These are phyloP conservation scores for Isotomurus palustris DNA, from an alignment of 2,888 invertebrate genomes.

Conservation along the genomic window DNA sequence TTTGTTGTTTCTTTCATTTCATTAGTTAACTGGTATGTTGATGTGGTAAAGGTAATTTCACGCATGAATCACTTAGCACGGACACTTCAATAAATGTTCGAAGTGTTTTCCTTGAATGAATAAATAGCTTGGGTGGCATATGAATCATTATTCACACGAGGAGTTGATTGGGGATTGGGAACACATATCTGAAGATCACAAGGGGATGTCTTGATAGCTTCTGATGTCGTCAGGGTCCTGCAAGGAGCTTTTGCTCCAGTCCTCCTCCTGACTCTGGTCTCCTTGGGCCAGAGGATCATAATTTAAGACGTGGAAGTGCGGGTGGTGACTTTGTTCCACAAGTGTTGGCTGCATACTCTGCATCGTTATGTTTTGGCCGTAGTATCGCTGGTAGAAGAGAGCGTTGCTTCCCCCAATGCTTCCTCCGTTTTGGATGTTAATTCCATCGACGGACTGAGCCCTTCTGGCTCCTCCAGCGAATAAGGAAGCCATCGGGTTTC, in stretches of 20 bases:
- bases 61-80: too few species aligned
- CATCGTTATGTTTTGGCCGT: slow-evolving; percentile 36
- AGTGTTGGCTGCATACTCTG: too few species aligned
- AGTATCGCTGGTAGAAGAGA: slow-evolving; percentile 36
- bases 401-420: neutral
- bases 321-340: slow-evolving; percentile 27
- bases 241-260: slow-evolving; percentile 42
- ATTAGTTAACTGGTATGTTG: too few species aligned
- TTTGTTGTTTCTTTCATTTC: too few species aligned
- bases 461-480: slow-evolving; percentile 24
- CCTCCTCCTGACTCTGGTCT: slow-evolving; percentile 19
- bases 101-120: too few species aligned
- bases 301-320: slow-evolving; percentile 12
- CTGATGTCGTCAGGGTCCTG: slow-evolving; percentile 37
- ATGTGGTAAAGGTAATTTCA: too few species aligned
- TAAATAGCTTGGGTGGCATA: too few species aligned
- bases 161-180: too few species aligned
- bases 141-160: too few species aligned
- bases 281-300: slow-evolving; percentile 5
- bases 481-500: too few species aligned
- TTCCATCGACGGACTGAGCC: slow-evolving; percentile 39
- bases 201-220: slow-evolving; percentile 40
- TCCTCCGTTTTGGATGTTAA: slow-evolving; percentile 19
- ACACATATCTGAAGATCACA: too few species aligned
- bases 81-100: too few species aligned